A percentile compares a stretch with the other conserved stretches of the same genome.
phyloP scores from a whole-genome alignment of 2,797 vertebrate species.

The Somateria mollissima region DNA sequence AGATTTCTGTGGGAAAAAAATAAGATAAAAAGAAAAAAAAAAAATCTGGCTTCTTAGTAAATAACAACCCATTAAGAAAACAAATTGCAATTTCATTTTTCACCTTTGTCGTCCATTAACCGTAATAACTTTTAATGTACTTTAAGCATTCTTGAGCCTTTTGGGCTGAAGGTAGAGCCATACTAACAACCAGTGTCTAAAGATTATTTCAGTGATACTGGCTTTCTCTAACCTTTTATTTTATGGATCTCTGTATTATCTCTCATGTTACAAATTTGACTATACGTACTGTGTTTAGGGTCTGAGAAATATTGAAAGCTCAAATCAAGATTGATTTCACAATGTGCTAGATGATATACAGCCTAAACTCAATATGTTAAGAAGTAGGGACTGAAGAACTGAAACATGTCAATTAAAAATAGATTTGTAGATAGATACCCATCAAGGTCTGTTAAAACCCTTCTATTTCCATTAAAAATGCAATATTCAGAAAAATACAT shows the following conservation, averaged over 20 bases:
- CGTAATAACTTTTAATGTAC: neutral
- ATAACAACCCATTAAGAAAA: neutral
- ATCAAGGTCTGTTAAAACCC: neutral
- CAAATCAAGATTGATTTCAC: neutral
- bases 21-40: neutral
- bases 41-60: neutral
- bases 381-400: neutral
- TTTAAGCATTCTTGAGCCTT: neutral
- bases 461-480: neutral
- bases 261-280: neutral
- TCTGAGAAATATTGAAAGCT: neutral
- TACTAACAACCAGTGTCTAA: neutral
- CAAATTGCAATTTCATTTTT: conserved; percentile 2
- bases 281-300: neutral
- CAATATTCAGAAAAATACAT: neutral
- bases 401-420: neutral
- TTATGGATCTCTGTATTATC: neutral
- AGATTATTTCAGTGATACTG: neutral
- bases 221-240: neutral
- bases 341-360: neutral
- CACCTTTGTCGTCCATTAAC: conserved; percentile 24
- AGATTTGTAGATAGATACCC: neutral
- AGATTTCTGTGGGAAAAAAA: neutral
- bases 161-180: neutral
- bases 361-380: neutral